Evolutionary conservation across 2,113 vertebrate genomes (phyloP), one percentile per base, ranked within the genome.

Genomic region (Urocolius indicus): DNA sequence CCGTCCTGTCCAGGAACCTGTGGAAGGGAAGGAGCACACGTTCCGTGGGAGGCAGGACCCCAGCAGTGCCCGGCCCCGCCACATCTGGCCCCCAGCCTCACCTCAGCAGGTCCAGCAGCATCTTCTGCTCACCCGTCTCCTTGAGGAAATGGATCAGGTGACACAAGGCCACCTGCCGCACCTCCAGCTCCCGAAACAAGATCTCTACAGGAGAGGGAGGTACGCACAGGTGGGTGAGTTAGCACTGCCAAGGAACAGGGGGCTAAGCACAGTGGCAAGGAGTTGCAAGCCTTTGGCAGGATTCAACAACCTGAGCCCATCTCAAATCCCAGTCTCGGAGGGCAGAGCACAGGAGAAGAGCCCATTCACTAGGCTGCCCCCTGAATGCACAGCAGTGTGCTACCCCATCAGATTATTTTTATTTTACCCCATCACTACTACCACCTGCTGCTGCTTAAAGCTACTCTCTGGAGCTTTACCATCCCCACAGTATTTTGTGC

Each of bases 81-180:
- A 48, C 24, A n/a, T n/a, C 38, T 41, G 38, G 38, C 38, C 38
- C 38, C 38, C 38, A 59, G 41, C 88, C 97, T 97, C 96, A 99
- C 99, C 98, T 99, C 89, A 99, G 97, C 82, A 99, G 98, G 73
- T 99, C 99, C 96, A 99, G 94, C 87, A 99, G 98, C 29, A 99
- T 95, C 80, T 98, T 98, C 92, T 99, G 98, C 58, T 99, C 98
- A 52, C 96, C 98, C 16, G 84, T 98, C 79, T 99, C 99, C 45
- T 97, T 99, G 93, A 99, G 98, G 87, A 99, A 99, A 95, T 99
- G 98, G 95, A 99, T 98, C 48, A 99, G 98, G 94, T 99, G 99
- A 87, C 98, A 98, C 93, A 99, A 97, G 45, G 99, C 99, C 13
- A 98, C 98, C 73, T 99, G 98, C 75, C 99, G 98, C 66, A 98